These are phyloP conservation scores for Apamea sordens DNA, from an alignment of 2,888 invertebrate species.

Conservation along the genomic window DNA sequence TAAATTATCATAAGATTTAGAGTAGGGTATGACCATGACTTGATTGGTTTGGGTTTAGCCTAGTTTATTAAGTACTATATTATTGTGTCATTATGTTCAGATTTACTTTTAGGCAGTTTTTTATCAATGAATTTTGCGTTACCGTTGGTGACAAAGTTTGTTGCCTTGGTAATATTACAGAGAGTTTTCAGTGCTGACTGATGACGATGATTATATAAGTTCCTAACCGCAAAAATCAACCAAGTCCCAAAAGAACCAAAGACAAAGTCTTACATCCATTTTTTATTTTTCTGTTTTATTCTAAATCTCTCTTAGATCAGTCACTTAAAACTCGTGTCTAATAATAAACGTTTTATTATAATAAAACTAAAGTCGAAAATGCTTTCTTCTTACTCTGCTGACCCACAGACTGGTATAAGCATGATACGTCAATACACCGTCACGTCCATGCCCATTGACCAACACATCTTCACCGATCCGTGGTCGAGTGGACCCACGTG, in stretches of 20 bases:
- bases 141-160: neutral
- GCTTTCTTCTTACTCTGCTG: neutral
- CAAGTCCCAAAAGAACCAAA: neutral
- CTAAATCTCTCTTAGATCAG: neutral
- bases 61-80: conserved; percentile 37
- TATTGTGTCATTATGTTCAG: conserved; percentile 50
- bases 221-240: neutral
- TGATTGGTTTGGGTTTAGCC: conserved; percentile 53
- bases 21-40: conserved; percentile 65
- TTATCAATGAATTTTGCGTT: neutral
- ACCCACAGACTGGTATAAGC: neutral
- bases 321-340: neutral
- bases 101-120: conserved; percentile 3
- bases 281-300: conserved; percentile 2
- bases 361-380: neutral
- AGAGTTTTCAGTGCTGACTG: neutral
- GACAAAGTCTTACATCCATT: neutral
- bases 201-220: neutral
- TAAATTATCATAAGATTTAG: conserved; percentile 60
- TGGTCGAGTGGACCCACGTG: conserved; percentile 71
- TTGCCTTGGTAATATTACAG: neutral
- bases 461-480: conserved; percentile 63
- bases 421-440: conserved; percentile 4
- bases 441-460: conserved; percentile 21
- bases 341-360: neutral